Evolutionary conservation across 2,113 vertebrate species (phyloP), one percentile per base, ranked within the genome.

Genomic region (Gambusia affinis): DNA sequence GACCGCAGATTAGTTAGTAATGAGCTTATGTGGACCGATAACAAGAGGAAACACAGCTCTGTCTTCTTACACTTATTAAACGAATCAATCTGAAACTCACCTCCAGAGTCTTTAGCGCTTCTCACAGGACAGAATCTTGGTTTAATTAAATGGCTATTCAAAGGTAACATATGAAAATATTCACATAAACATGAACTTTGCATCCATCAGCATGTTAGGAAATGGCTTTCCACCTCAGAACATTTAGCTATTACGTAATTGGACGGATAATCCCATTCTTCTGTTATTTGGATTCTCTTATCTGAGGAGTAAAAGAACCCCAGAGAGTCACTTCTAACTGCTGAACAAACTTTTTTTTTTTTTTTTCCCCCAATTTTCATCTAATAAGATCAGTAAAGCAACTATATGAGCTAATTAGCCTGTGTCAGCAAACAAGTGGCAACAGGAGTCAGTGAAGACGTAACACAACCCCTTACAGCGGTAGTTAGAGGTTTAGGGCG

Each of bases 381-480:
- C 64, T 60, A 51, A 30, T 60, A 64, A 72, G 54, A 67, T 66
- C 39, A 54, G 74, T 24, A 85, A 67, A 29, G 30, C 64, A 78
- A 57, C 67, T 72, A 30, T 62, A 62, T 62, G 17, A 70, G 39
- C 74, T 85, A 81, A 87, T 90, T 75, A 88, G 71, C 70, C 19
- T 39, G 14, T 74, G 81, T 70, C 66, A 86, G 71, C 5, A 60
- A 85, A 77, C 66, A 74, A 85, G 76, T 80, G 65, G 71, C 60
- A 67, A 75, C 72, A 78, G n/a, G 66, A 78, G 60, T 79, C 79
- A 47, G 17, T 1, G 42, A 85, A 75, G 78, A 83, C 64, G 47
- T 24, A 54, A 22, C 19, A 54, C 42, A 80, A 54, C 30, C 67
- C 64, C 60, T 75, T 70, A 64, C 30, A 62, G 33, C 27, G 76